A percentile compares a stretch with the other conserved stretches of the same genome.
Evolutionary conservation across 2,113 vertebrate genomes (phyloP).

Genomic region (Clinocottus analis): DNA sequence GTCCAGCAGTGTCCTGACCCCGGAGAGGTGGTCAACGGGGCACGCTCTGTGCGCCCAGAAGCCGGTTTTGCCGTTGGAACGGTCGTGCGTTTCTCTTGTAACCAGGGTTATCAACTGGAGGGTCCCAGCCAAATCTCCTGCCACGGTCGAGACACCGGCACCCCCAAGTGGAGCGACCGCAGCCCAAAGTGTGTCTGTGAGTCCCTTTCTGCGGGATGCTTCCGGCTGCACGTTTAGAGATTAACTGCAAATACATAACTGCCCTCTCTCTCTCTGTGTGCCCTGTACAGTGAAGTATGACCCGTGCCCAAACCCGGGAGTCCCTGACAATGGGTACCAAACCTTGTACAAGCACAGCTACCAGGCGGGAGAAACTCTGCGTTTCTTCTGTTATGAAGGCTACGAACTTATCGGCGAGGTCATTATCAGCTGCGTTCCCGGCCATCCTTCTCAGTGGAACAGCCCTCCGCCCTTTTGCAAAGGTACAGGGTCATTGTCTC

Average conservation of each 20-base stretch:
- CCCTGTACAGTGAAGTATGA: slow-evolving; percentile 91
- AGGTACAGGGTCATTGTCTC: slow-evolving; percentile 78
- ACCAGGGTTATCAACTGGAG: slow-evolving; percentile 91
- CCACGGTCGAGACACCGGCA: slow-evolving; percentile 90
- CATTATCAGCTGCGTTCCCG: slow-evolving; percentile 91
- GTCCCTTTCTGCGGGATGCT: slow-evolving; percentile 55
- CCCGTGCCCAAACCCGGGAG: slow-evolving; percentile 92
- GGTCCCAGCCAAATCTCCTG: slow-evolving; percentile 90
- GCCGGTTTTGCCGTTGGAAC: slow-evolving; percentile 89
- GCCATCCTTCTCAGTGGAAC: slow-evolving; percentile 94
- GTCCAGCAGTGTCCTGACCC: slow-evolving; percentile 92
- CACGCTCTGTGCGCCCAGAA: slow-evolving; percentile 87
- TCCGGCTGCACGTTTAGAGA: not conserved
- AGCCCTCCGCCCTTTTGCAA: slow-evolving; percentile 93
- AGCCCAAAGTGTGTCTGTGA: slow-evolving; percentile 94
- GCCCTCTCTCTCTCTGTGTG: slow-evolving; percentile 1
- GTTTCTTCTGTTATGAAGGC: slow-evolving; percentile 95
- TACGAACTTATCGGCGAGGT: slow-evolving; percentile 94
- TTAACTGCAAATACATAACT: not conserved
- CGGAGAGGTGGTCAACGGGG: slow-evolving; percentile 91
- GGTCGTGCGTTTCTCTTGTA: slow-evolving; percentile 91
- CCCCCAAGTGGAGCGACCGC: slow-evolving; percentile 93
- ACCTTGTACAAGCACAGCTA: slow-evolving; percentile 93
- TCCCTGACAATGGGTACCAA: slow-evolving; percentile 94
- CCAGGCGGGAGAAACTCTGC: slow-evolving; percentile 92